Conservation (phyloP, 1,140 invertebrate species). For the Meloidogyne exigua region DNA sequence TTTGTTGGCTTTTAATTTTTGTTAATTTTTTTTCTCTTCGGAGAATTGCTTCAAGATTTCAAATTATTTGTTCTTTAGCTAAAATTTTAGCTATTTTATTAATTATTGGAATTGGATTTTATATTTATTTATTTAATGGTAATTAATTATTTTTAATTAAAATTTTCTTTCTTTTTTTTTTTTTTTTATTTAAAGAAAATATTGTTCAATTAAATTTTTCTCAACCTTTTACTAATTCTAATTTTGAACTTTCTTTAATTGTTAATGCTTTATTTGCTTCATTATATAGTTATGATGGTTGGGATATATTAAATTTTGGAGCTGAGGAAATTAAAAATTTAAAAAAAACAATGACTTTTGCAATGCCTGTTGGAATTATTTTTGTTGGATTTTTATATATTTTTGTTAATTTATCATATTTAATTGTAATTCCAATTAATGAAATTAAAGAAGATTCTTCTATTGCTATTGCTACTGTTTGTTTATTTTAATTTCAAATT, state of each 20-base stretch:
- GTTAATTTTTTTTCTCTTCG: constrained; percentile 50
- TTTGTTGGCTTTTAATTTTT: constrained; percentile 42
- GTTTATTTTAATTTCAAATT: constrained; percentile 17
- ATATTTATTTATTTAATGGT: constrained; percentile 43
- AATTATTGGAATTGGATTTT: constrained; percentile 43
- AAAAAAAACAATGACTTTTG: constrained; percentile 51
- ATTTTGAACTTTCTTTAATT: constrained; percentile 16
- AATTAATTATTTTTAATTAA: not conserved
- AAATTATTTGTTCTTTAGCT: constrained; percentile 53
- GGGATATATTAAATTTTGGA: constrained; percentile 57
- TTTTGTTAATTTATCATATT: constrained; percentile 47
- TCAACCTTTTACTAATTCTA: constrained; percentile 45
- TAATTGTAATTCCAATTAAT: constrained; percentile 40
- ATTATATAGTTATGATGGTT: constrained; percentile 48
- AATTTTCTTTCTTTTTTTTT: not conserved
- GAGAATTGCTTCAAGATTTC: constrained; percentile 45
- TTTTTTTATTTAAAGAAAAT: constrained; percentile 30
- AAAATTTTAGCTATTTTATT: constrained; percentile 42
- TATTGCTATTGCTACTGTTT: constrained; percentile 44
- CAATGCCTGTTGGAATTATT: constrained; percentile 49
- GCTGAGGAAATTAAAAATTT: constrained; percentile 55
- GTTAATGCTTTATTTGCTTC: constrained; percentile 49
- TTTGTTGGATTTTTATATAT: constrained; percentile 49
- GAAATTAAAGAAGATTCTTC: constrained; percentile 37
- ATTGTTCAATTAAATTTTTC: constrained; percentile 41